Evolutionary conservation across 2,113 vertebrate species (phyloP).

Genomic region (Dipodomys spectabilis): DNA sequence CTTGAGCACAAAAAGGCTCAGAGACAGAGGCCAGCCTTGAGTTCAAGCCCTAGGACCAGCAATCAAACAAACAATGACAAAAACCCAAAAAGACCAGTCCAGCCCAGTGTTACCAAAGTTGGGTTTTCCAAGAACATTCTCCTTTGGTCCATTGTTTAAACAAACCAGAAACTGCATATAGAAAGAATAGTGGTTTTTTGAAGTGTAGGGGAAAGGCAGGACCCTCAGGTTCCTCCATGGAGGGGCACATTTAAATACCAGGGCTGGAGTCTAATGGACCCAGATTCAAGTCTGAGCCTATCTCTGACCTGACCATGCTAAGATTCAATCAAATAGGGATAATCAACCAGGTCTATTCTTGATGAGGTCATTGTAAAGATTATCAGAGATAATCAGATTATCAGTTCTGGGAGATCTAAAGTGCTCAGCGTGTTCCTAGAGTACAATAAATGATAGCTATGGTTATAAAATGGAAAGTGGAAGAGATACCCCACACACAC

Average conservation of each 20-base stretch:
- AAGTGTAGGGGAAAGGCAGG: rapidly evolving
- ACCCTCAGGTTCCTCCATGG: rapidly evolving
- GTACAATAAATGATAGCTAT: rapidly evolving
- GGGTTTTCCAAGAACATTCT: not conserved
- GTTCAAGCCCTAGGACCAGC: too few relatives aligned
- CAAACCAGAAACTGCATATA: not conserved
- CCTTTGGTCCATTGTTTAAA: not conserved
- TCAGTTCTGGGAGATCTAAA: not conserved
- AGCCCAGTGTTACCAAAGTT: not conserved
- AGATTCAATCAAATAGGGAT: not conserved
- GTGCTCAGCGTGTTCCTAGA: not conserved
- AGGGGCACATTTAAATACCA: not conserved
- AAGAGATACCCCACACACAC: too few relatives aligned
- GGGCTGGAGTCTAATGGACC: not conserved
- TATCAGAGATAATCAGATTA: rapidly evolving
- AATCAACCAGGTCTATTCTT: not conserved
- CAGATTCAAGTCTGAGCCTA: not conserved
- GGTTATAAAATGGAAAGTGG: not conserved
- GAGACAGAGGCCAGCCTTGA: too few relatives aligned
- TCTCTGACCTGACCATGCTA: not conserved
- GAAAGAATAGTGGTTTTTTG: not conserved
- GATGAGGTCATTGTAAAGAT: not conserved
- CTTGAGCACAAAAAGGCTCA: too few relatives aligned
- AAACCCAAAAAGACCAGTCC: not conserved
- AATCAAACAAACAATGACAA: too few relatives aligned